A percentile compares a stretch with the other conserved stretches of the same genome.
Evolutionary conservation across 53 echinoderm and acorn worm genomes (phyloP).

Genomic region (Patiria pectinifera): DNA sequence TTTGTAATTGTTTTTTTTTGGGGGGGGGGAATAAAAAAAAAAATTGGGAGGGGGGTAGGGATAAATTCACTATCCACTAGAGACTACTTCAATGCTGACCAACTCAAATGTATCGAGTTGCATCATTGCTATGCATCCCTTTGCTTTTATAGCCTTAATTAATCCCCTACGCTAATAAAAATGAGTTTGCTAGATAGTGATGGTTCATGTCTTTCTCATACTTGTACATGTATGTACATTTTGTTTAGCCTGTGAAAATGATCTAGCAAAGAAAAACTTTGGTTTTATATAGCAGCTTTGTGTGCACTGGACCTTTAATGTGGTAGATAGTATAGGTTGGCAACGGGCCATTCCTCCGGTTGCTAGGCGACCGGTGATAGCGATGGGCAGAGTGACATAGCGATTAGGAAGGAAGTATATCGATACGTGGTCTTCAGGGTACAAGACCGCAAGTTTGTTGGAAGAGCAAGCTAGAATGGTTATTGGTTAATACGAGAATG

Average conservation of each 20-base stretch:
- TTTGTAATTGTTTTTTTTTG: neutral
- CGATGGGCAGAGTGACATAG: neutral
- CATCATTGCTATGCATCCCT: no score
- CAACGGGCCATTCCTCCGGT: conserved; percentile 1
- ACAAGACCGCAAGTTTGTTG: neutral
- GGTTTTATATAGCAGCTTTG: neutral
- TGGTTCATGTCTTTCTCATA: no score
- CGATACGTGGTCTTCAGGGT: neutral
- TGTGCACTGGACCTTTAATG: neutral
- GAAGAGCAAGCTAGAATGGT: neutral
- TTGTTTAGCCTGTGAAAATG: neutral
- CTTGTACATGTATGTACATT: neutral
- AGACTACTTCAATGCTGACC: no score
- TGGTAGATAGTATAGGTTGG: neutral
- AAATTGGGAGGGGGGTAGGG: no score
- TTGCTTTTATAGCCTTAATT: no score
- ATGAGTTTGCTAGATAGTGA: no score
- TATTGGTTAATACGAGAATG: neutral
- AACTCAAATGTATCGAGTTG: no score
- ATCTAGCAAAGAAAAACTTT: no score
- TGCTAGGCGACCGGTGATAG: neutral
- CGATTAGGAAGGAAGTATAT: conserved; percentile 21
- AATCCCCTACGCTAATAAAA: no score
- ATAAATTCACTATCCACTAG: no score
- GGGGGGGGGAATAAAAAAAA: no score